Evolutionary conservation across 2,113 vertebrate species (phyloP).

Genomic region (Nycticryphes semicollaris): DNA sequence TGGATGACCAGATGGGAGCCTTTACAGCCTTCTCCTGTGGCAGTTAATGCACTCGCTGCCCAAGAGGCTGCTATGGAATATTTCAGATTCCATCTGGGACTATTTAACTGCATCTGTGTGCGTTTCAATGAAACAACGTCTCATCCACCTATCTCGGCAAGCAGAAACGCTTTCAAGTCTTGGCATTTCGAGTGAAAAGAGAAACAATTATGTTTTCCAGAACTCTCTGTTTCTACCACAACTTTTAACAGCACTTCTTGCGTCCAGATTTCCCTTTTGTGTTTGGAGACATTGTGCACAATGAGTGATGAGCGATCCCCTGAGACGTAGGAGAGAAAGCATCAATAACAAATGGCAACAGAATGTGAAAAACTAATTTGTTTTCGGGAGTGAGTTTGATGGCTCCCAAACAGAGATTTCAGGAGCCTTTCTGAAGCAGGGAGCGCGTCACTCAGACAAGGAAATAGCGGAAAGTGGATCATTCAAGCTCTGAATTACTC

Average conservation of each 20-base stretch:
- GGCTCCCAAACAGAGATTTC: slow-evolving; percentile 7
- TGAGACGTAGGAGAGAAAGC: not conserved
- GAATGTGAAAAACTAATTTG: not conserved
- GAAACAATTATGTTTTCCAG: slow-evolving; percentile 42
- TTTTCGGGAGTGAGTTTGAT: not conserved
- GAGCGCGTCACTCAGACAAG: not conserved
- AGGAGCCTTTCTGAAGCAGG: not conserved
- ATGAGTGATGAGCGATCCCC: not conserved
- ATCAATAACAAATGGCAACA: slow-evolving; percentile 19
- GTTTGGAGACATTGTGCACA: slow-evolving; percentile 17
- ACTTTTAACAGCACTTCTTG: slow-evolving; percentile 13
- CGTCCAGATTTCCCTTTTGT: slow-evolving; percentile 34
- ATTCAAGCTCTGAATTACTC: not conserved
- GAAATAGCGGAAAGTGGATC: not conserved
- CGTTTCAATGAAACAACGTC: slow-evolving; percentile 36
- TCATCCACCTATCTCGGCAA: slow-evolving; percentile 41
- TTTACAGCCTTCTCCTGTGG: slow-evolving; percentile 66
- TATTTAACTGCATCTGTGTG: slow-evolving; percentile 66
- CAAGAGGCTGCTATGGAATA: slow-evolving; percentile 67
- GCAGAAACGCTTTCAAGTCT: slow-evolving; percentile 55
- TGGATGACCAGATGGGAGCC: slow-evolving; percentile 70
- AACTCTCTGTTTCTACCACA: slow-evolving; percentile 13
- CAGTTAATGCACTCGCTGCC: slow-evolving; percentile 65
- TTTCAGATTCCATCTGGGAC: slow-evolving; percentile 68
- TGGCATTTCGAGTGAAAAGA: slow-evolving; percentile 22